Percentiles rank a stretch among this genome's conserved stretches.
Conservation (phyloP, 1,140 invertebrate species). For the Reticulitermes speratus region DNA sequence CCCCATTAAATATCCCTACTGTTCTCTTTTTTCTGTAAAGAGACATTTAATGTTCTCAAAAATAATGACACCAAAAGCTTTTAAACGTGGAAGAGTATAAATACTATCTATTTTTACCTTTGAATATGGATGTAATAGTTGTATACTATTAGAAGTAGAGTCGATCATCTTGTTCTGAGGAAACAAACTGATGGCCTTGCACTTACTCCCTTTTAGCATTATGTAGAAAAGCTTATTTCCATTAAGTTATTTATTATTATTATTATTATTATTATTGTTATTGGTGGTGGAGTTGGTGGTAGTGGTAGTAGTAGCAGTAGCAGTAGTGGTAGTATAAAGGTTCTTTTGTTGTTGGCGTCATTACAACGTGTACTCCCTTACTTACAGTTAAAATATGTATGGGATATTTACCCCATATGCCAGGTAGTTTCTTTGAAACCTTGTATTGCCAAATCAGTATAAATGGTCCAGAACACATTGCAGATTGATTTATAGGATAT, state of each 20-base stretch:
- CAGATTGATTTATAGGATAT: not conserved
- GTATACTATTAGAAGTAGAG: not conserved
- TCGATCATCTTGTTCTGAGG: conserved; percentile 19
- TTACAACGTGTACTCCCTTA: not conserved
- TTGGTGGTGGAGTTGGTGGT: too few species aligned
- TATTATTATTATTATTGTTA: not conserved
- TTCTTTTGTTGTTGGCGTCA: not conserved
- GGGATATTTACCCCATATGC: conserved; percentile 20
- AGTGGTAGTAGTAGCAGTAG: too few species aligned
- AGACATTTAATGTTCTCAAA: not conserved
- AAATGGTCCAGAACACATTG: not conserved
- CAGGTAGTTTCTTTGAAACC: conserved; percentile 32
- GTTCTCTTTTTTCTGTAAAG: not conserved
- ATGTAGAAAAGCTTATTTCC: not conserved
- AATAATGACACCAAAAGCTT: conserved; percentile 7
- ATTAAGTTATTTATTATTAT: not conserved
- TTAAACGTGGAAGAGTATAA: conserved; percentile 20
- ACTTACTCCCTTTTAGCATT: not conserved
- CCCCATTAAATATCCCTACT: not conserved
- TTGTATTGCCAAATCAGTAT: conserved; percentile 5
- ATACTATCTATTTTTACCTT: conserved; percentile 32
- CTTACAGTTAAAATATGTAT: not conserved
- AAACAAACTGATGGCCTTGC: conserved; percentile 16
- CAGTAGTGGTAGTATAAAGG: too few species aligned
- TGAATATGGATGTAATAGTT: conserved; percentile 12